Evolutionary conservation across 2,888 invertebrate species (phyloP), one percentile per base, ranked within the genome.

Genomic region (Willowsia nigromaculata): DNA sequence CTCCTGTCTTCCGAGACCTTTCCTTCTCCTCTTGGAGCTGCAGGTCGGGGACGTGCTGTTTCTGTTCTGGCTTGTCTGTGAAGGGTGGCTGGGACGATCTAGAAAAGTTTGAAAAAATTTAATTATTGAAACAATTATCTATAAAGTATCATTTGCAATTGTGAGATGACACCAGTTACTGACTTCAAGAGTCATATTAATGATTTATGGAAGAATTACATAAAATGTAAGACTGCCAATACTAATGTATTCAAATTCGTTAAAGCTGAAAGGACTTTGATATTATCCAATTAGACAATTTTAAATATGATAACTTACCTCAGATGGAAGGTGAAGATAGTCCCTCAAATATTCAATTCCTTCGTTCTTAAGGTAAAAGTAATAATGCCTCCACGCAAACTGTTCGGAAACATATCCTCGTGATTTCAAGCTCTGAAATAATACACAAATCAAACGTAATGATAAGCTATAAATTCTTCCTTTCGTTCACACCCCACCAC

Each of bases 361-460:
- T 93, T 99, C 98, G 94, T 99, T 99, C 92, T 99, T 99, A 93
- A 99, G 95, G 94, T 98, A 98, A 99, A 99, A 99, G 94, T 99
- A 99, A 93, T 97, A 99, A 94, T 99, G 99, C 93, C 99, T 96
- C 99, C 99, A 99, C 4, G 99, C 99, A 94, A 99, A 99, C 95
- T 99, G 99, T 95, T 99, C 99, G 94, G 97, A 98, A n/a, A 99
- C 99, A 93, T 96, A 97, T 90, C 99, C 99, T 94, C 97, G 96
- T 3, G 99, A 99, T 94, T 99, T 99, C 93, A 99, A 95, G 9
- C 98, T 98, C 95, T 96, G 93, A 25, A 95, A 94, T 43, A 47
- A 47, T 65, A 80, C 13, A 87, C 11, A 88, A 65, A 82, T 53
- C 40, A 37, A 59, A n/a, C 13, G n/a, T n/a, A n/a, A n/a, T n/a